These are phyloP conservation scores for Saxicola maurus DNA, from an alignment of 2,797 vertebrate genomes.

Conservation along the genomic window DNA sequence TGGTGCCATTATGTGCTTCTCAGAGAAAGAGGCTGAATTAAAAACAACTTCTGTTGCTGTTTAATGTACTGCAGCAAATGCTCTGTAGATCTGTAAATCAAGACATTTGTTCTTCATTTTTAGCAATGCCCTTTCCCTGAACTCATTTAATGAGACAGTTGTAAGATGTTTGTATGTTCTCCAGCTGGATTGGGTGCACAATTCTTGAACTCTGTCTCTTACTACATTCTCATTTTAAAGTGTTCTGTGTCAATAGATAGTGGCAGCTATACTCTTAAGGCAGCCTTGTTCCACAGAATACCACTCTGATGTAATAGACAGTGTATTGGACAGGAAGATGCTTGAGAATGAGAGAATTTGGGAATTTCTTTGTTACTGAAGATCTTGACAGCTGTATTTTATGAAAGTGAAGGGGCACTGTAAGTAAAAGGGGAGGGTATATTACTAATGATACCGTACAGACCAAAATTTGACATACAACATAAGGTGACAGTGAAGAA, in stretches of 20 bases:
- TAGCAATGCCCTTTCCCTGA: constrained; percentile 56
- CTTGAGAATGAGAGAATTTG: neutral
- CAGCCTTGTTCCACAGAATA: neutral
- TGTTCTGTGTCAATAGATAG: neutral
- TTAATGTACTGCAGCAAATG: constrained; percentile 17
- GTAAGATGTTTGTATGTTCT: constrained; percentile 53
- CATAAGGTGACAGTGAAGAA: neutral
- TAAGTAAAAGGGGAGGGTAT: neutral
- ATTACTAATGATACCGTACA: neutral
- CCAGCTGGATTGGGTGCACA: neutral
- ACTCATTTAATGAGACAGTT: constrained; percentile 35
- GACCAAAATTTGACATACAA: neutral
- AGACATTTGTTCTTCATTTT: constrained; percentile 59
- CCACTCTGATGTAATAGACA: neutral
- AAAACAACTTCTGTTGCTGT: constrained; percentile 2
- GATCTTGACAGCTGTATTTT: neutral
- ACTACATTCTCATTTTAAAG: neutral
- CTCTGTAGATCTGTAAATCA: constrained; percentile 5
- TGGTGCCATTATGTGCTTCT: neutral
- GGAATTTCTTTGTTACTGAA: neutral
- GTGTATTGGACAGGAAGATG: neutral
- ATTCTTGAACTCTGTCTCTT: constrained; percentile 16
- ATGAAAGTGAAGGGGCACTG: neutral
- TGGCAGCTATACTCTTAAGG: neutral
- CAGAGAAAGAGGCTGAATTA: neutral